Conservation (phyloP, 2,888 invertebrate species). For the Drosophila subsilvestris region DNA sequence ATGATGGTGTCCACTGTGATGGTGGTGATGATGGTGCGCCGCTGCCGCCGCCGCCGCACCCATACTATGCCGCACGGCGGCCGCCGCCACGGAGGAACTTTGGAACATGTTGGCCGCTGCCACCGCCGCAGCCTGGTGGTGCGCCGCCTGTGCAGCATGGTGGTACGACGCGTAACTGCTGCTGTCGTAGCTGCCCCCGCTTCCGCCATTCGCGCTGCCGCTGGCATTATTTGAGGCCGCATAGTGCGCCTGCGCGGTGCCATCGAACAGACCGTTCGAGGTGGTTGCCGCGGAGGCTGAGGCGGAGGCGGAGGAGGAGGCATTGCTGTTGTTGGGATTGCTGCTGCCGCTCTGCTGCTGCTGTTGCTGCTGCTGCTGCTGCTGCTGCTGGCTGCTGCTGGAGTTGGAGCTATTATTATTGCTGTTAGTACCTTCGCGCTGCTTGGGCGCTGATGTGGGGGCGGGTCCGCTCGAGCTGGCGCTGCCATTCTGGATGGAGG, state of each 20-base stretch:
- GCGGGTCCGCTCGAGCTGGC: slow-evolving; percentile 64
- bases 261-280: slow-evolving; percentile 81
- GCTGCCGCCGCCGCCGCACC: slow-evolving; percentile 73
- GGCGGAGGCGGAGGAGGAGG: slow-evolving; percentile 51
- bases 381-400: slow-evolving; percentile 71
- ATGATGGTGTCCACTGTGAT: slow-evolving; percentile 66
- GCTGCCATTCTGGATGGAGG: slow-evolving; percentile 85
- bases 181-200: slow-evolving; percentile 72
- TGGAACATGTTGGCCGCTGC: slow-evolving; percentile 83
- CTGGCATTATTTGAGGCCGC: slow-evolving; percentile 64
- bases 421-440: slow-evolving; percentile 90
- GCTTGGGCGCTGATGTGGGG: slow-evolving; percentile 86
- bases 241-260: slow-evolving; percentile 73
- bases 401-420: slow-evolving; percentile 77
- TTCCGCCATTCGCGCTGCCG: slow-evolving; percentile 47
- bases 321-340: slow-evolving; percentile 78
- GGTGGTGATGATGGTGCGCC: slow-evolving; percentile 76
- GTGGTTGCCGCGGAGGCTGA: slow-evolving; percentile 55
- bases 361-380: slow-evolving; percentile 67
- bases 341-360: slow-evolving; percentile 67
- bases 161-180: slow-evolving; percentile 81
- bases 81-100: slow-evolving; percentile 85
- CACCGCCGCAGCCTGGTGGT: slow-evolving; percentile 82
- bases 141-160: slow-evolving; percentile 76
- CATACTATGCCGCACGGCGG: slow-evolving; percentile 81